A percentile compares a stretch with the other conserved stretches of the same genome.
Evolutionary conservation across 2,113 vertebrate genomes (phyloP).

Genomic region (Rhynchomys soricoides): DNA sequence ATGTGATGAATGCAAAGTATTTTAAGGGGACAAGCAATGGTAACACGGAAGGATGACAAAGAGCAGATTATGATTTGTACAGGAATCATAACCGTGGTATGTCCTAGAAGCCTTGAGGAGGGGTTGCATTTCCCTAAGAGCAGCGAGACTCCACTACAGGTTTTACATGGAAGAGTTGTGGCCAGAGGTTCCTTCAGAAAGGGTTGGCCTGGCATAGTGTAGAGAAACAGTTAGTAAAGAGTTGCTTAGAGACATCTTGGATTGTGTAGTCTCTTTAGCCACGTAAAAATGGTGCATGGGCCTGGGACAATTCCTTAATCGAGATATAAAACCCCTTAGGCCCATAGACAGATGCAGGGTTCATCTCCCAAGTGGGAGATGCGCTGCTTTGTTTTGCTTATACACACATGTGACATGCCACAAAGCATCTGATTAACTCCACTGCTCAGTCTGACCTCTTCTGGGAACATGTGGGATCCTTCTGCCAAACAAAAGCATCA

Average conservation of each 20-base stretch:
- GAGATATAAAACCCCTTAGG: not conserved
- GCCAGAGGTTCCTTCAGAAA: not conserved
- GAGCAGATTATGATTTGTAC: not conserved
- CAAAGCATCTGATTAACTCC: not conserved
- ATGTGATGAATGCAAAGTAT: not conserved
- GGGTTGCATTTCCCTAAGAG: not conserved
- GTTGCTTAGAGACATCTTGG: not conserved
- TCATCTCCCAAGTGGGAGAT: not conserved
- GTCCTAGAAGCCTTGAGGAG: not conserved
- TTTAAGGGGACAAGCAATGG: not conserved
- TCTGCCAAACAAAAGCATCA: not conserved
- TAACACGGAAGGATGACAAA: not conserved
- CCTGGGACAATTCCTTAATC: not conserved
- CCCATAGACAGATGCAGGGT: not conserved
- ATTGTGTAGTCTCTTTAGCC: not conserved
- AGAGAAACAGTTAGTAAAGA: slow-evolving; percentile 2
- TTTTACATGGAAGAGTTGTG: not conserved
- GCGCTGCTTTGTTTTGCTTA: not conserved
- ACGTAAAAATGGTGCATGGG: not conserved
- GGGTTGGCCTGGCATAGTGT: not conserved
- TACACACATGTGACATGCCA: not conserved
- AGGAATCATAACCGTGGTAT: not conserved
- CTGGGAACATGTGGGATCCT: not conserved
- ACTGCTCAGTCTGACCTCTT: not conserved
- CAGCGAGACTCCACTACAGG: not conserved